Evolutionary conservation across 2,113 vertebrate species (phyloP), one percentile per base, ranked within the genome.

Genomic region (Lepidothrix coronata): DNA sequence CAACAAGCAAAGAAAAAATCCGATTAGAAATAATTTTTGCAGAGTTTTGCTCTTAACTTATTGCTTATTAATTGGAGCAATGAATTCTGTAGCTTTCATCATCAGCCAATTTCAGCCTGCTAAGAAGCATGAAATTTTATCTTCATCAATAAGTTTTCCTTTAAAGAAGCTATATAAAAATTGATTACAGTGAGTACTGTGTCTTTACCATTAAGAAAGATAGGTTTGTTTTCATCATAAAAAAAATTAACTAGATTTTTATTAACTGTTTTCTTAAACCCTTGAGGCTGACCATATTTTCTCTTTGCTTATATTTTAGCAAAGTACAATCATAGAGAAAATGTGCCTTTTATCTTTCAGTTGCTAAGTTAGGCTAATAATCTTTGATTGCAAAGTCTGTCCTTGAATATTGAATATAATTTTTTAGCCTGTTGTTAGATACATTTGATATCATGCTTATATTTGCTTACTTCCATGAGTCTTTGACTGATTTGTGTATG

Each of bases 231-330:
- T 93, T 83, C 58, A 88, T 67, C 33, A 57, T 91, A 11, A 41
- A 86, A 85, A 63, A 63, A 79, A 78, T 8, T 24, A 84, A 78
- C 46, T 77, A n/a, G 54, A 58, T 80, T 94, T 95, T 96, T 91
- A 95, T 96, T 91, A 96, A 93, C 74, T 80, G 33, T 89, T 95
- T 96, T 90, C 78, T 95, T 89, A 93, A 94, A 80, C 58, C 22
- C 43, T 8, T 20, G 44, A 79, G 81, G 25, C 37, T 52, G 58
- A 68, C 78, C 33, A 33, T 78, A 51, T 85, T 94, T 92, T 78
- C 33, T 30, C 15, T 88, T 93, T 55, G 16, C 30, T 75, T 85
- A 13, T 33, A 71, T 75, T 85, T 82, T 52, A 58, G 44, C 57
- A 30, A 58, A 88, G 25, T 48, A 76, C 10, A 68, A 10, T 83